Conservation (phyloP, 53 echinoderm and acorn worm species). For the Apostichopus leukothele region DNA sequence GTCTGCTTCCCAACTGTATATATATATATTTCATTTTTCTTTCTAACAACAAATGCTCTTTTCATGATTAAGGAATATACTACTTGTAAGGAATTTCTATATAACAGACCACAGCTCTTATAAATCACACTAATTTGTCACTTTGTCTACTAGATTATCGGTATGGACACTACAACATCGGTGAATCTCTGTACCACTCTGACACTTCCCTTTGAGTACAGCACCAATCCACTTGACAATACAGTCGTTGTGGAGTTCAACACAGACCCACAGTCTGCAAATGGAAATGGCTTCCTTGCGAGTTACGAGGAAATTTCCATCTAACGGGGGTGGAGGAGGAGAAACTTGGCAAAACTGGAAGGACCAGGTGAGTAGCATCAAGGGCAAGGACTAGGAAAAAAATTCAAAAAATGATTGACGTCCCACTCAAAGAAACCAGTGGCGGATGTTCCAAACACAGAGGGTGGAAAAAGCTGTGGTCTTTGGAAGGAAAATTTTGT, state of each 20-base stretch:
- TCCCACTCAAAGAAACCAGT: too few relatives aligned
- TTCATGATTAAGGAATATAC: too few relatives aligned
- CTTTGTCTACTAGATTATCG: neutral
- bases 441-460: too few relatives aligned
- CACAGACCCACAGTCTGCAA: neutral
- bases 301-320: neutral
- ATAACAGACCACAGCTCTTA: too few relatives aligned
- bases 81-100: too few relatives aligned
- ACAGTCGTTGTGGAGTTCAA: neutral
- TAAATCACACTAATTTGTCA: too few relatives aligned
- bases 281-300: neutral
- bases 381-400: too few relatives aligned
- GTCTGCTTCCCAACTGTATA: too few relatives aligned
- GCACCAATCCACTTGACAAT: neutral
- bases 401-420: too few relatives aligned
- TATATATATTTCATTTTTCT: too few relatives aligned
- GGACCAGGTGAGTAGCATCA: neutral
- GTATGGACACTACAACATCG: neutral
- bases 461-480: too few relatives aligned
- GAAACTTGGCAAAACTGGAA: neutral
- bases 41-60: too few relatives aligned
- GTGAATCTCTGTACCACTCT: neutral
- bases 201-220: neutral
- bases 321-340: neutral
- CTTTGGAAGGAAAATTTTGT: neutral